Base-by-base conservation (phyloP, 2,888 invertebrate genomes). In the Tachina grossa region DNA sequence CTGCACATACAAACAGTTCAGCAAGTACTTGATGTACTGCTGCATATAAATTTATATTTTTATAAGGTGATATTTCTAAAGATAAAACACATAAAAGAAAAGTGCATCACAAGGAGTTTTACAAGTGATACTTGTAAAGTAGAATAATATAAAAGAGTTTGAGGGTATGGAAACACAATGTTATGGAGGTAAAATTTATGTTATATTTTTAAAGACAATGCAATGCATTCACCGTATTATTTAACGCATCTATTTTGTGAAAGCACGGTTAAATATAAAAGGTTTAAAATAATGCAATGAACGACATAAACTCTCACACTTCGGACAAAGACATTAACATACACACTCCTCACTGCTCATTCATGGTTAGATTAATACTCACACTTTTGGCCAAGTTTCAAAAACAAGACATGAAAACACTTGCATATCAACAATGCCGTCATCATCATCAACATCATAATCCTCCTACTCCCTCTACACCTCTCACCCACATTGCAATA, bases 391-490 rank as follows among this genome's bases (percentile, higher is more conserved):
- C 72, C 74, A 77, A 68, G 49, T 68, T 78, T 68, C 77, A 78
- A 65, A 76, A 82, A 81, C 78, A 78, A 79, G 75, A 75, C 65
- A 79, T 82, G 63, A 65, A 75, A 78, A 82, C 69, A 71, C 82
- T 82, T 85, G 78, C 78, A 53, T 51, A 85, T 82, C 57, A 82
- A 82, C 78, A 78, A 57, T 41, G n/a, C 31, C 22, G 39, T 71
- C 79, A 59, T 69, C 65, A 11, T 39, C 65, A 39, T 16, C 68
- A 45, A 19, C 84, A 45, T 47, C 39, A 19, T 11, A 53, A 11
- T 19, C 69, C 1, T 66, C 45, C 8, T 45, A 9, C 19, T 39
- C n/a, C 51, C 47, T 51, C 74, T 41, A 14, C 11, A 14, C 13
- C 39, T 39, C 49, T 59, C 22, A 47, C 16, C 43, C 47, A 22